Base-by-base conservation (phyloP, 2,113 vertebrate genomes). In the Notothenia coriiceps region DNA sequence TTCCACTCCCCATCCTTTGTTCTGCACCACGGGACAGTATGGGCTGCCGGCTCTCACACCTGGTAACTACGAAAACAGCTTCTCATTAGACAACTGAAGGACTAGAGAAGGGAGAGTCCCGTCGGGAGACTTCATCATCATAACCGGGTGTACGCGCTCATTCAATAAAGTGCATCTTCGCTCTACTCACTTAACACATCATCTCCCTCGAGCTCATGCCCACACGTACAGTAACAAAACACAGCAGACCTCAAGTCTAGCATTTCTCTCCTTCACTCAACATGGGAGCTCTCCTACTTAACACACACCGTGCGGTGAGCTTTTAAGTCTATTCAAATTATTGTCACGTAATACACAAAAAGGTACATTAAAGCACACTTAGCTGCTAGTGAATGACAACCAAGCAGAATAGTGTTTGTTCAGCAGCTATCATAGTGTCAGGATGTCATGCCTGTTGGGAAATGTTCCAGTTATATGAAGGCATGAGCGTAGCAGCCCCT, bases 41-140 rank as follows among this genome's bases (percentile, higher is more conserved):
- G 59, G 74, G 86, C 79, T 82, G 75, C 66, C 11, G 61, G 74
- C 76, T 88, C 74, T 15, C 85, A 43, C 85, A 92, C 86, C 88
- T 91, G 92, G 86, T 84, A 82, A 91, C 89, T 85, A 92, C 71
- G 80, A 84, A 83, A 92, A 91, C 83, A 15, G 87, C 79, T 85
- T 83, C 85, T 89, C 86, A 71, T 89, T 90, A 85, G 70, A 76
- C 76, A n/a, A 70, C 75, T 57, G 29, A 60, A 84, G 79, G 72
- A 74, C 63, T 46, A 62, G 46, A 73, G 57, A 44, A 5, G 49
- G 25, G 63, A 81, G 73, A 67, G 77, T 79, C 90, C 86, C 70
- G 33, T 55, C 5, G 60, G 80, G 84, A 70, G 67, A 35, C 77
- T 88, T 83, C 78, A 82, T 91, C 81, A 66, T 63, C 77, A 73